Evolutionary conservation across 2,113 vertebrate genomes (phyloP).

Genomic region (Austrofundulus limnaeus): DNA sequence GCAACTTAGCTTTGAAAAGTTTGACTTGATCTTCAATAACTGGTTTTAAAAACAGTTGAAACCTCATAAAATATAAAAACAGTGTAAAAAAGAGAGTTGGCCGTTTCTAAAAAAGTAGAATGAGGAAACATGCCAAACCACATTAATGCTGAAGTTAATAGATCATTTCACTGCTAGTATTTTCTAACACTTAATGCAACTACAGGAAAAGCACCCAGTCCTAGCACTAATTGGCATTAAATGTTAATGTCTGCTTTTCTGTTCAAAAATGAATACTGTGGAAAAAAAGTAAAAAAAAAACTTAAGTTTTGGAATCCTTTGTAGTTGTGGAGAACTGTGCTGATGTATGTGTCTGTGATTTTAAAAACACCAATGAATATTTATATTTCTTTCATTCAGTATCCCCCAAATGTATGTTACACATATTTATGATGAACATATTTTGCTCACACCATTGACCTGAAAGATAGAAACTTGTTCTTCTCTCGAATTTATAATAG

Average conservation of each 20-base stretch:
- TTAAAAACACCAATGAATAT: slow-evolving; percentile 1
- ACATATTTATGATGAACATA: not conserved
- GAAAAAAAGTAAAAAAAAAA: not conserved
- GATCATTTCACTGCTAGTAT: not conserved
- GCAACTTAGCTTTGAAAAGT: not conserved
- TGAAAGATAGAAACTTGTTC: not conserved
- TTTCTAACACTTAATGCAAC: not conserved
- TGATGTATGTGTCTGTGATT: not conserved
- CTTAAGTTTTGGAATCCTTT: slow-evolving; percentile 2
- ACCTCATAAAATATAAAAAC: not conserved
- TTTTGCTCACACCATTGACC: not conserved
- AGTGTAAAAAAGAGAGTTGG: not conserved
- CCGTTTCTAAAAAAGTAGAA: not conserved
- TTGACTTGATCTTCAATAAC: not conserved
- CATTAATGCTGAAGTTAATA: not conserved
- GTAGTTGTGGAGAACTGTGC: not conserved
- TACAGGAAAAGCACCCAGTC: not conserved
- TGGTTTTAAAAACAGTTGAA: not conserved
- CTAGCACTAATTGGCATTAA: not conserved
- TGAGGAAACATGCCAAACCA: not conserved
- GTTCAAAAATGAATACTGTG: not conserved
- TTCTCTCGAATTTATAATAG: too few relatives aligned
- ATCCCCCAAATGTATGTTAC: not conserved
- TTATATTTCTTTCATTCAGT: not conserved
- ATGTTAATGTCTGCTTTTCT: slow-evolving; percentile 5